phyloP scores from a whole-genome alignment of 2,888 invertebrate species.

The Drosophila neotestacea region DNA sequence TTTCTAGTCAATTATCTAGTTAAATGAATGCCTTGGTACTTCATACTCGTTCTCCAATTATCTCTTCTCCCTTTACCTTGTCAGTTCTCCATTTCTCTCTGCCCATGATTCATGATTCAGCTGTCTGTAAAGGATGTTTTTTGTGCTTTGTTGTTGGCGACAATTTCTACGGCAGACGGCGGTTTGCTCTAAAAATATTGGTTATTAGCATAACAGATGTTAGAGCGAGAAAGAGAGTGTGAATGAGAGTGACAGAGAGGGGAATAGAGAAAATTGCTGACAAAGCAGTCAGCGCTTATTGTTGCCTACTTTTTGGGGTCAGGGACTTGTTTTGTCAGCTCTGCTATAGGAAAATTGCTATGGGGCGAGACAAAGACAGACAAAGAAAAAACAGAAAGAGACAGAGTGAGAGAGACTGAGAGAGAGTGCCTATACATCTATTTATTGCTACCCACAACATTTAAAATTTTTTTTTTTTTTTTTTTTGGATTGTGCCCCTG shows the following conservation, averaged over 20 bases:
- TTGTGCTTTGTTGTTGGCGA: constrained; percentile 35
- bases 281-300: constrained; percentile 69
- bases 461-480: constrained; percentile 18
- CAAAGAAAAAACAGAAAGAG: constrained; percentile 6
- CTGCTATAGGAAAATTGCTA: constrained; percentile 44
- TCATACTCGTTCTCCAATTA: constrained; percentile 5
- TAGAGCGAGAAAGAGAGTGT: neutral
- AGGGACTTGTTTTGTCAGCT: constrained; percentile 77
- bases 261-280: constrained; percentile 49
- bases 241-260: neutral
- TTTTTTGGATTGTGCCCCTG: constrained; percentile 2
- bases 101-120: constrained; percentile 63
- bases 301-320: constrained; percentile 78
- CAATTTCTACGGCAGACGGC: constrained; percentile 57
- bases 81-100: constrained; percentile 1
- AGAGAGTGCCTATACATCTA: constrained; percentile 56
- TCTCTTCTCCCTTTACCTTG: constrained; percentile 7
- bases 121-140: constrained; percentile 36
- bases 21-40: constrained; percentile 53
- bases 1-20: constrained; percentile 60
- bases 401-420: neutral
- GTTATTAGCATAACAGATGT: constrained; percentile 67
- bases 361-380: constrained; percentile 33
- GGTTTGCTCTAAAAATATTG: constrained; percentile 70
- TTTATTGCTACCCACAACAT: constrained; percentile 60